Evolutionary conservation across 1,140 invertebrate species (phyloP).

Genomic region (Cotesia glomerata): DNA sequence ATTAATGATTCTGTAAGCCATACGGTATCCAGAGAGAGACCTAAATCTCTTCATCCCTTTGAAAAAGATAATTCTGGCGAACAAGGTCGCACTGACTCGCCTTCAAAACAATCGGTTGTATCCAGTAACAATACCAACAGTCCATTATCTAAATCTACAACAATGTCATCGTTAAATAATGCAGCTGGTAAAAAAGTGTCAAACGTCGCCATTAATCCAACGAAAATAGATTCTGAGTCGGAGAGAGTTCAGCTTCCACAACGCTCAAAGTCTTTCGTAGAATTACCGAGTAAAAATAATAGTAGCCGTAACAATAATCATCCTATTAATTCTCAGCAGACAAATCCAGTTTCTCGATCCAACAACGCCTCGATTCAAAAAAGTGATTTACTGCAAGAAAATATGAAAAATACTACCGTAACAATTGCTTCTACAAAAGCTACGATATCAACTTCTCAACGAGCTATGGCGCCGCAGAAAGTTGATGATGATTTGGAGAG

Average conservation of each 20-base stretch:
- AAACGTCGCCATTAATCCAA: slow-evolving; percentile 20
- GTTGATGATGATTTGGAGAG: slow-evolving; percentile 67
- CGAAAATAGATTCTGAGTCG: slow-evolving; percentile 4
- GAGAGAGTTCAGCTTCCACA: slow-evolving; percentile 27
- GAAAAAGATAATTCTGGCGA: slow-evolving; percentile 38
- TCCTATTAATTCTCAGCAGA: not conserved
- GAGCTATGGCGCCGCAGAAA: slow-evolving; percentile 35
- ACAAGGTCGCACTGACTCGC: slow-evolving; percentile 21
- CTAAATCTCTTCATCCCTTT: slow-evolving; percentile 42
- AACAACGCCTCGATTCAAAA: slow-evolving; percentile 15
- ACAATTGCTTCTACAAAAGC: no score
- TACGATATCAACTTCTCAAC: no score
- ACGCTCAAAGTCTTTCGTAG: slow-evolving; percentile 34
- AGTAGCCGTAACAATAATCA: not conserved
- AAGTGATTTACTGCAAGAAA: not conserved
- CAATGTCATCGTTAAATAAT: not conserved
- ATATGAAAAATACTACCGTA: not conserved
- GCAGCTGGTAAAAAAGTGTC: slow-evolving; percentile 23
- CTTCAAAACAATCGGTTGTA: slow-evolving; percentile 22
- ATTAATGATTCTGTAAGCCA: slow-evolving; percentile 22
- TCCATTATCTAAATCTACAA: slow-evolving; percentile 18
- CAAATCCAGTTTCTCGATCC: not conserved
- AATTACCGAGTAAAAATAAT: slow-evolving; percentile 24
- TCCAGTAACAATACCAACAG: slow-evolving; percentile 26
- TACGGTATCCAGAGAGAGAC: slow-evolving; percentile 42